phyloP scores from a whole-genome alignment of 2,888 invertebrate genomes.

The Caenorhabditis sp. region DNA sequence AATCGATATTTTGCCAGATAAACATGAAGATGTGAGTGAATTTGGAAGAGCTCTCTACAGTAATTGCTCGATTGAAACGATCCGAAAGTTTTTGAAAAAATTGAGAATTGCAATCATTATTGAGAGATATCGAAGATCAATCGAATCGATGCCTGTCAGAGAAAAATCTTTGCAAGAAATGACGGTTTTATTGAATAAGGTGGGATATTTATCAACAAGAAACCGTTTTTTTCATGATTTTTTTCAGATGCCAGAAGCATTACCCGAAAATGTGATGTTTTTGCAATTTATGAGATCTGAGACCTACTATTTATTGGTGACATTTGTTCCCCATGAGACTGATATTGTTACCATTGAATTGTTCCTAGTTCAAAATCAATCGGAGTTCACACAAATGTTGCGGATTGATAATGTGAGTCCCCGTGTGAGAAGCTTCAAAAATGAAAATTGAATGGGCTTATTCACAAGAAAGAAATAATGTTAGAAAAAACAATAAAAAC shows the following conservation, averaged over 20 bases:
- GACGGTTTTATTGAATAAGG: constrained; percentile 33
- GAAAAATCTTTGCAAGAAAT: constrained; percentile 38
- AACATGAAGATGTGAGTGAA: constrained; percentile 35
- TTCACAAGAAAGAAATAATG: no score
- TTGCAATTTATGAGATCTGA: constrained; percentile 57
- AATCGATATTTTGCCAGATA: constrained; percentile 14
- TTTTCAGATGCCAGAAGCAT: constrained; percentile 8
- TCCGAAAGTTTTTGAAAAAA: constrained; percentile 34
- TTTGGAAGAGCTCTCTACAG: constrained; percentile 50
- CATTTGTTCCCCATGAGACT: constrained; percentile 33
- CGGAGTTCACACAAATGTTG: constrained; percentile 32
- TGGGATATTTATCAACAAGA: constrained; percentile 7
- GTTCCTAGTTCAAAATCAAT: constrained; percentile 29
- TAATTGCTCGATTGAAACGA: constrained; percentile 20
- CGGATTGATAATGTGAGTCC: constrained; percentile 30
- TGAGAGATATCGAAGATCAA: constrained; percentile 56
- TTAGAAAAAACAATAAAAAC: no score
- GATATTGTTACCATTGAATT: constrained; percentile 31
- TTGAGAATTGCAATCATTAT: constrained; percentile 56
- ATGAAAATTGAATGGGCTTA: no score
- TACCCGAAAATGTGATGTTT: constrained; percentile 47
- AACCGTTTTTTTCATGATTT: no score
- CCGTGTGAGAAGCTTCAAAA: background rate
- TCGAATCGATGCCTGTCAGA: constrained; percentile 54
- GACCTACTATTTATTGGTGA: constrained; percentile 48